These are phyloP conservation scores for Scaptomyza graminum DNA, from an alignment of 1,140 invertebrate species.

Conservation along the genomic window DNA sequence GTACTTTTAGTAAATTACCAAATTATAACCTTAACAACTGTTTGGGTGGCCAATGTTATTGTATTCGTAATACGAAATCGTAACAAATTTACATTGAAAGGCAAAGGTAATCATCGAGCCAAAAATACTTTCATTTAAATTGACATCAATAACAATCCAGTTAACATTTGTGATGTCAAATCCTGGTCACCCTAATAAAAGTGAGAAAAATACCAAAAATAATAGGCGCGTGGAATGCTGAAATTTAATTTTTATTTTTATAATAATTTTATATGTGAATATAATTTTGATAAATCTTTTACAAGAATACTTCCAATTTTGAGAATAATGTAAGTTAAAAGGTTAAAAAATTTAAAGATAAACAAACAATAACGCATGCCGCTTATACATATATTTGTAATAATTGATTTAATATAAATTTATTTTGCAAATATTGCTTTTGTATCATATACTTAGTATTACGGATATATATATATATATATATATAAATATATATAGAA, in stretches of 20 bases:
- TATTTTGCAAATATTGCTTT: conserved; percentile 54
- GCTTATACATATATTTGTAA: conserved; percentile 22
- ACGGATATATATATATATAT: conserved; percentile 38
- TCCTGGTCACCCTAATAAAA: neutral
- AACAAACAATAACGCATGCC: neutral
- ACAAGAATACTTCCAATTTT: neutral
- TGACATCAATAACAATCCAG: neutral
- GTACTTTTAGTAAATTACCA: neutral
- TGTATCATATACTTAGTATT: conserved; percentile 42
- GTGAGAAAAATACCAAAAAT: conserved; percentile 1
- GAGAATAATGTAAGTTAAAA: neutral
- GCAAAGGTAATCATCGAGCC: neutral
- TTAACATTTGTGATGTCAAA: neutral
- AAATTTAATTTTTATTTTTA: conserved; percentile 4
- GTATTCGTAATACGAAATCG: neutral
- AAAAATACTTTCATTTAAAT: neutral
- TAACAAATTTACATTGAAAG: neutral
- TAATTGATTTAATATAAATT: conserved; percentile 46
- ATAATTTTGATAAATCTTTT: neutral
- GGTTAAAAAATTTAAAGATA: neutral
- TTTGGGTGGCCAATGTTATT: neutral
- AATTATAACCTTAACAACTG: no score
- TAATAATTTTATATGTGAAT: no score
- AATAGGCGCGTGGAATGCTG: neutral
- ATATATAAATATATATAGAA: conserved; percentile 25